These are phyloP conservation scores for Platypus cylindrus DNA, from an alignment of 2,888 invertebrate genomes.

Conservation along the genomic window DNA sequence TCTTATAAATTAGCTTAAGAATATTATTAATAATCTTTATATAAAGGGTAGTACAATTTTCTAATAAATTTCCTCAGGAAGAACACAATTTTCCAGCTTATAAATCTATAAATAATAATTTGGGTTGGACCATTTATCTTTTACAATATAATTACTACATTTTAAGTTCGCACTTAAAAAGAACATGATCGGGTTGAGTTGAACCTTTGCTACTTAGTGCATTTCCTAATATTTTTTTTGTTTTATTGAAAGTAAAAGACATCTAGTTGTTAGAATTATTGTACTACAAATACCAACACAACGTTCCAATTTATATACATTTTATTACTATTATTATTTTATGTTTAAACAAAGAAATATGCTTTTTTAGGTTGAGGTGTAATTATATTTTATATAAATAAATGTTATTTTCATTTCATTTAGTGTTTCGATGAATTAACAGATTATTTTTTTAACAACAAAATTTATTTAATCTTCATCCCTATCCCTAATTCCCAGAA, in stretches of 20 bases:
- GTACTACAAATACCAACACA: too few relatives aligned
- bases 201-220: not conserved
- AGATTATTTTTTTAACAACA: not conserved
- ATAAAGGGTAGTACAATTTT: not conserved
- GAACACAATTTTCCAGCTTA: not conserved
- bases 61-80: not conserved
- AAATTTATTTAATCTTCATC: not conserved
- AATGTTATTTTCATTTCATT: conserved; percentile 2
- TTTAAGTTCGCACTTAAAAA: too few relatives aligned
- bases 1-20: conserved; percentile 1
- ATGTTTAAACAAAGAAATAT: conserved; percentile 2
- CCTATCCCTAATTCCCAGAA: too few relatives aligned
- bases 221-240: too few relatives aligned
- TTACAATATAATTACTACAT: too few relatives aligned
- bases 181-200: too few relatives aligned
- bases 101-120: too few relatives aligned
- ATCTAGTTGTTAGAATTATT: too few relatives aligned
- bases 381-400: conserved; percentile 1
- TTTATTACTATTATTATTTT: not conserved
- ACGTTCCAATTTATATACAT: too few relatives aligned
- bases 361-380: conserved; percentile 8
- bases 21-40: too few relatives aligned
- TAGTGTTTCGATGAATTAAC: not conserved
- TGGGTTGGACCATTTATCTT: too few relatives aligned
- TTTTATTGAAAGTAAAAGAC: too few relatives aligned